Evolutionary conservation across 1,140 invertebrate species (phyloP).

Genomic region (Trachymyrmex septentrionalis): DNA sequence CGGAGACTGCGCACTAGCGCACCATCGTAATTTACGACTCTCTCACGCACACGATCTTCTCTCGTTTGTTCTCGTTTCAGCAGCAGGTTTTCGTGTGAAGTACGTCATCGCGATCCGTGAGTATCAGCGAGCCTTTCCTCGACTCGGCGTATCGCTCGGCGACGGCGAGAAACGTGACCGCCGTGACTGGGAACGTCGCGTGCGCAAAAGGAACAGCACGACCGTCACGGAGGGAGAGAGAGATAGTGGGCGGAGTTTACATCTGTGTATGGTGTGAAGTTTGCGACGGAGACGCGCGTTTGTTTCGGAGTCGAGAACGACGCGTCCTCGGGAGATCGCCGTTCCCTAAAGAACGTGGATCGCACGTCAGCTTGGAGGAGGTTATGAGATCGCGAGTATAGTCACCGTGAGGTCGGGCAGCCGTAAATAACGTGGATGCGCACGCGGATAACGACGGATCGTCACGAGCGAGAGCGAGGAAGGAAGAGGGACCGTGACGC

Average conservation of each 20-base stretch:
- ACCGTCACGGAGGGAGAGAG: conserved; percentile 39
- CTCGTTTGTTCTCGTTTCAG: conserved; percentile 31
- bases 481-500: conserved; percentile 35
- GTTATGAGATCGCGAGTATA: conserved; percentile 51
- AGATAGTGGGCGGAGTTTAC: conserved; percentile 74
- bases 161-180: background rate
- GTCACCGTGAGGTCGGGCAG: conserved; percentile 14
- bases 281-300: conserved; percentile 14
- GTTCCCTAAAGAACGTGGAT: background rate
- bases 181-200: background rate
- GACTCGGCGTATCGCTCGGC: background rate
- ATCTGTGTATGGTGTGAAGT: conserved; percentile 31
- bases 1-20: conserved; percentile 26
- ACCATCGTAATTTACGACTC: conserved; percentile 58
- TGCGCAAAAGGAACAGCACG: background rate
- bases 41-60: conserved; percentile 15
- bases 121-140: background rate
- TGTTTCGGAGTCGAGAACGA: background rate
- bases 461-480: background rate
- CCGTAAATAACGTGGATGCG: conserved; percentile 68
- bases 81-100: background rate
- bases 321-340: background rate
- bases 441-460: conserved; percentile 57
- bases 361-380: conserved; percentile 6
- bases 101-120: background rate